These are phyloP conservation scores for Schlechtendalia chinensis DNA, from an alignment of 1,140 invertebrate genomes.

Conservation along the genomic window DNA sequence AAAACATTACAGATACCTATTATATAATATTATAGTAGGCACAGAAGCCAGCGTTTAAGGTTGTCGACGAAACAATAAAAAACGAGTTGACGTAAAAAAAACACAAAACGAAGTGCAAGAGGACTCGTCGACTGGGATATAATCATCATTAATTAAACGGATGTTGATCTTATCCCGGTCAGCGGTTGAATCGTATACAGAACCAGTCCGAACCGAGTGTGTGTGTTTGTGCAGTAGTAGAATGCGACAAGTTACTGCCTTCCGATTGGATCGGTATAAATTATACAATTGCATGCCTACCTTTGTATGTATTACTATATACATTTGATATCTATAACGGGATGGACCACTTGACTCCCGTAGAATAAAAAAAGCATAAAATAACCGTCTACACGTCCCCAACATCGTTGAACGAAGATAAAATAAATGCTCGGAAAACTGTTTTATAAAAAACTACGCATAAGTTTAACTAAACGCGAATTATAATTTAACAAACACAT, in stretches of 20 bases:
- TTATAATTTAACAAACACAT: no score
- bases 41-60: not conserved
- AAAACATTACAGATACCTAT: no score
- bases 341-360: slow-evolving; percentile 35
- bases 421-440: not conserved
- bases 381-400: not conserved
- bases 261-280: slow-evolving; percentile 49
- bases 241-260: slow-evolving; percentile 49
- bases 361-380: slow-evolving; percentile 28
- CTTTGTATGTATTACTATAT: slow-evolving; percentile 15
- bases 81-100: slow-evolving; percentile 10
- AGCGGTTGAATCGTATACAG: slow-evolving; percentile 35
- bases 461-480: no score
- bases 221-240: slow-evolving; percentile 44
- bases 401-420: not conserved
- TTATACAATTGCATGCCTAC: slow-evolving; percentile 48
- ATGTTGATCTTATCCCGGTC: slow-evolving; percentile 48
- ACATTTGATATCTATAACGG: slow-evolving; percentile 44
- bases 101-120: slow-evolving; percentile 23
- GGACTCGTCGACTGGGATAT: slow-evolving; percentile 37
- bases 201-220: slow-evolving; percentile 36
- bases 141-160: slow-evolving; percentile 50
- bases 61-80: not conserved
- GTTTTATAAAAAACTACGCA: not conserved
- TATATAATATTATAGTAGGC: no score